Evolutionary conservation across 2,113 vertebrate genomes (phyloP).

Genomic region (Nerophis ophidion): DNA sequence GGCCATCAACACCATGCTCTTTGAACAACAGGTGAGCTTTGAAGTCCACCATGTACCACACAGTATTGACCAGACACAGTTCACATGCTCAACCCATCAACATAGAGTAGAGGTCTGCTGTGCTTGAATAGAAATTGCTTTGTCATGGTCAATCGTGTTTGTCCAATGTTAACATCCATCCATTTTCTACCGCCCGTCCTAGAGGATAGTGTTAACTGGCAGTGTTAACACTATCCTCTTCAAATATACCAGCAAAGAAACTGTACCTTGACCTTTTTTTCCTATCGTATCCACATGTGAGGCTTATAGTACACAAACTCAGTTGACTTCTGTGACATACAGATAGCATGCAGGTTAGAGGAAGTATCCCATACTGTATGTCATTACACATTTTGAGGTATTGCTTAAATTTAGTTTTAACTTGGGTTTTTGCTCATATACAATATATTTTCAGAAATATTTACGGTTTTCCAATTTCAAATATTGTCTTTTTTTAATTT

Average conservation of each 20-base stretch:
- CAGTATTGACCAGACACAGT: background rate
- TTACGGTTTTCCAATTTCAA: too few relatives aligned
- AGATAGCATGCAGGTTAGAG: background rate
- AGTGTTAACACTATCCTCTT: background rate
- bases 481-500: too few relatives aligned
- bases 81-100: background rate
- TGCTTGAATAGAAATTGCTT: conserved; percentile 1
- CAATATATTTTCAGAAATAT: too few relatives aligned
- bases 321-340: conserved; percentile 1
- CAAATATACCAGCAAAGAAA: background rate
- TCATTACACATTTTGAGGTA: background rate
- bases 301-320: conserved; percentile 6
- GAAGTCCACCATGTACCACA: background rate
- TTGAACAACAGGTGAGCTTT: conserved; percentile 89
- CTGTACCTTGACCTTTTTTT: background rate
- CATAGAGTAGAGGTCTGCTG: background rate
- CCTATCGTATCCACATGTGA: conserved; percentile 2
- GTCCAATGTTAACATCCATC: background rate
- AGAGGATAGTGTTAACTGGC: too few relatives aligned
- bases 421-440: too few relatives aligned
- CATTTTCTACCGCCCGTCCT: too few relatives aligned
- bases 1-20: conserved; percentile 94
- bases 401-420: too few relatives aligned
- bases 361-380: background rate
- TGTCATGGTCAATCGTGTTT: conserved; percentile 3